Evolutionary conservation across 1,140 invertebrate genomes (phyloP).

Genomic region (Eriosoma lanigerum): DNA sequence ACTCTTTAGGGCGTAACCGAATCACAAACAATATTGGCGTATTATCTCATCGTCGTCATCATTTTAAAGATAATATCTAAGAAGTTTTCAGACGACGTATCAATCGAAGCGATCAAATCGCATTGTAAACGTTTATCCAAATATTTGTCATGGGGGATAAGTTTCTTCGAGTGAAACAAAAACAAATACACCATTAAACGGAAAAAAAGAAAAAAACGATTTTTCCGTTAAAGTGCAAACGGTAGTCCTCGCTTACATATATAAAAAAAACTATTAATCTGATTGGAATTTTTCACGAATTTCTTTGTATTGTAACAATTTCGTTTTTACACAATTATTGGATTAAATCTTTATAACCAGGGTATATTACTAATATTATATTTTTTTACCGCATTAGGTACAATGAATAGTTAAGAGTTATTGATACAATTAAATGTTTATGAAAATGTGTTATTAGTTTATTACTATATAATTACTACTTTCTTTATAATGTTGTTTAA

Average conservation of each 20-base stretch:
- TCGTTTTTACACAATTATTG: too few relatives aligned
- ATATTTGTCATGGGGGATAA: constrained; percentile 50
- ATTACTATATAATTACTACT: too few relatives aligned
- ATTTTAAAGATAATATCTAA: constrained; percentile 37
- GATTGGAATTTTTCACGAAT: not conserved
- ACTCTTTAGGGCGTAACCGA: constrained; percentile 10
- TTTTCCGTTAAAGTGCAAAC: constrained; percentile 6
- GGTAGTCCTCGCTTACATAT: constrained; percentile 34
- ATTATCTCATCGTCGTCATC: constrained; percentile 22
- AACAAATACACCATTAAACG: constrained; percentile 39
- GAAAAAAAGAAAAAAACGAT: constrained; percentile 1
- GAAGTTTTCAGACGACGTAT: constrained; percentile 46
- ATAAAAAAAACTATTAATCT: not conserved
- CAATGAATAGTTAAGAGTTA: too few relatives aligned
- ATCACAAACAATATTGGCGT: constrained; percentile 29
- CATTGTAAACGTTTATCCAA: constrained; percentile 51
- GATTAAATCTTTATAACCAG: too few relatives aligned
- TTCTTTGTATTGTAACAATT: too few relatives aligned
- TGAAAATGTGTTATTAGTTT: too few relatives aligned
- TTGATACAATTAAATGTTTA: too few relatives aligned
- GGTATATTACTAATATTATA: too few relatives aligned
- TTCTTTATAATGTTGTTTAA: too few relatives aligned
- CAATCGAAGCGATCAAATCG: constrained; percentile 51
- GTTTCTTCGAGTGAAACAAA: constrained; percentile 51
- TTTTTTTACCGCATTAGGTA: too few relatives aligned